A percentile compares a stretch with the other conserved stretches of the same genome.
phyloP scores from a whole-genome alignment of 1,140 invertebrate genomes.

The Eupristina koningsbergeri region DNA sequence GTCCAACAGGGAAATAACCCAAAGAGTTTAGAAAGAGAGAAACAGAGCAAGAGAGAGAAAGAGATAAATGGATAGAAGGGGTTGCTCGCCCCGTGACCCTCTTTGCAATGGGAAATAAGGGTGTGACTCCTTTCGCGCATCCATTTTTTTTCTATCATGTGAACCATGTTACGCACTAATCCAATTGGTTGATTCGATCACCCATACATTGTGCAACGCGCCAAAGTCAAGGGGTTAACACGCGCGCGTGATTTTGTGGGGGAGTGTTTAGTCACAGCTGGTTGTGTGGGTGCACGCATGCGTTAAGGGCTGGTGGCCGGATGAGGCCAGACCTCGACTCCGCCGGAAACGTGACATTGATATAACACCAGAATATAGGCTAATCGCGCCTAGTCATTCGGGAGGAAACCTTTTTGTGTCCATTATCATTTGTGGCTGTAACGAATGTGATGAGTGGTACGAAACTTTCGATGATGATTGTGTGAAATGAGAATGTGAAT shows the following conservation, averaged over 20 bases:
- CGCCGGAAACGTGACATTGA: conserved; percentile 27
- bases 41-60: too few relatives aligned
- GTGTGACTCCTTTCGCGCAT: too few relatives aligned
- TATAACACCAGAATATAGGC: background rate
- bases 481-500: too few relatives aligned
- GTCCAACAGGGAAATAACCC: too few relatives aligned
- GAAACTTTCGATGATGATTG: conserved; percentile 22
- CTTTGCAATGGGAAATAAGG: too few relatives aligned
- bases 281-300: background rate
- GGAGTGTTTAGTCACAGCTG: background rate
- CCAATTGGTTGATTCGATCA: conserved; percentile 45
- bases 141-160: too few relatives aligned
- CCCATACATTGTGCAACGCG: too few relatives aligned
- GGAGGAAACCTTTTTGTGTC: background rate
- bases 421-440: conserved; percentile 14
- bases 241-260: background rate
- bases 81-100: too few relatives aligned
- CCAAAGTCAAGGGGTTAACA: background rate
- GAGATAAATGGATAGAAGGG: too few relatives aligned
- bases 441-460: background rate
- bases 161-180: background rate
- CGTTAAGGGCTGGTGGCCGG: background rate
- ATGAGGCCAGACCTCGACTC: background rate
- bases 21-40: too few relatives aligned
- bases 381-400: conserved; percentile 17